These are phyloP conservation scores for Cyprinodon brontotheroides DNA, from an alignment of 2,113 vertebrate genomes.

Conservation along the genomic window DNA sequence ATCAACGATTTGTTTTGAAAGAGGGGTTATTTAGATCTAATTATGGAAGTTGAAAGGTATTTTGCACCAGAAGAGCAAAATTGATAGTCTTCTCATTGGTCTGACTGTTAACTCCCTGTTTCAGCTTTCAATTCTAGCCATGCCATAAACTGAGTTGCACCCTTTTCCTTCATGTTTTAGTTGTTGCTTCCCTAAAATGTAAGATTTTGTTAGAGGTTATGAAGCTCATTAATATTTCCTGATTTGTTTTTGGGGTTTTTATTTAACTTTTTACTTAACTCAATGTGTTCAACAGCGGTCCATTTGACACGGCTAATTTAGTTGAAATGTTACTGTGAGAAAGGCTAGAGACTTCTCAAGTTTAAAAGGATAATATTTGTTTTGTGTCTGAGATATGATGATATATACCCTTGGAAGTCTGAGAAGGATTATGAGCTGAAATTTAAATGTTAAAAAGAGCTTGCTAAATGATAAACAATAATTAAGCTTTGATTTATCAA, in stretches of 20 bases:
- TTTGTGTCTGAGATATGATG: neutral
- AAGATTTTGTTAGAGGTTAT: neutral
- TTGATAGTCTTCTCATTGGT: neutral
- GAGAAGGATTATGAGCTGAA: conserved; percentile 12
- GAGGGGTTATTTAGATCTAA: neutral
- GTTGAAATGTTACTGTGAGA: neutral
- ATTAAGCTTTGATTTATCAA: conserved; percentile 51
- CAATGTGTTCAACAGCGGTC: neutral
- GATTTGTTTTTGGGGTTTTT: too few species aligned
- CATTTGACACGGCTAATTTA: neutral
- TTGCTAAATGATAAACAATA: conserved; percentile 63
- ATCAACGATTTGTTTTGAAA: neutral
- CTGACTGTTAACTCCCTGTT: too few species aligned
- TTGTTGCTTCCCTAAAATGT: neutral
- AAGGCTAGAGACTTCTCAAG: neutral
- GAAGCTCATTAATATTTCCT: neutral
- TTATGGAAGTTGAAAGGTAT: neutral
- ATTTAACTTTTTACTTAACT: too few species aligned
- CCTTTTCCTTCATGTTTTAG: neutral
- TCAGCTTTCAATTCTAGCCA: too few species aligned
- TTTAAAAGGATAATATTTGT: too few species aligned
- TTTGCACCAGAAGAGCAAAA: neutral
- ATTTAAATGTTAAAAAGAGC: neutral
- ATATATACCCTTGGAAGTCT: conserved; percentile 4
- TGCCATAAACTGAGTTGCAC: too few species aligned